Conservation (phyloP, 2,888 invertebrate genomes). For the Nowickia ferox region DNA sequence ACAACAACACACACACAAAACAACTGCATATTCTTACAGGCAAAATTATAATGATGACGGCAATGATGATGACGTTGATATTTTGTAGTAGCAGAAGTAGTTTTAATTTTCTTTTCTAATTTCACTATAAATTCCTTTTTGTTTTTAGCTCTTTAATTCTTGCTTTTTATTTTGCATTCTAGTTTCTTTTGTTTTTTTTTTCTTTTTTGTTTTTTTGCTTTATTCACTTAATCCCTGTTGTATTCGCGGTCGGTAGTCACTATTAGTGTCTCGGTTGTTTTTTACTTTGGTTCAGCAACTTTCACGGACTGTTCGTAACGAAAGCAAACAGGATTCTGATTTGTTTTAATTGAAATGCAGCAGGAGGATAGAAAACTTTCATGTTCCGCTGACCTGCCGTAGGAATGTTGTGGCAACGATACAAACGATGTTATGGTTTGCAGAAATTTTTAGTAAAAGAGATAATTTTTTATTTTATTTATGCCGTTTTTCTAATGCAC, state of each 20-base stretch:
- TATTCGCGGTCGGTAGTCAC: slow-evolving; percentile 61
- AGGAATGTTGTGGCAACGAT: slow-evolving; percentile 63
- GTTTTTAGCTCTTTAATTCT: slow-evolving; percentile 22
- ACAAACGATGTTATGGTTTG: slow-evolving; percentile 36
- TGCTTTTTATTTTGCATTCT: slow-evolving; percentile 26
- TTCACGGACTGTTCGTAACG: slow-evolving; percentile 78
- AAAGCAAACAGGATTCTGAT: slow-evolving; percentile 79
- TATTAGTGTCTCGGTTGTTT: slow-evolving; percentile 38
- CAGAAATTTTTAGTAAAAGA: slow-evolving; percentile 52
- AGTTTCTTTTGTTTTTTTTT: slow-evolving; percentile 61
- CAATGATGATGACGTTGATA: not conserved
- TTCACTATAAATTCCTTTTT: slow-evolving; percentile 29
- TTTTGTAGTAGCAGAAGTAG: slow-evolving; percentile 21
- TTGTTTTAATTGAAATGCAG: slow-evolving; percentile 72
- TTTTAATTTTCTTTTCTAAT: slow-evolving; percentile 53
- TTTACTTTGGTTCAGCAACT: slow-evolving; percentile 46
- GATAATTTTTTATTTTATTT: slow-evolving; percentile 7
- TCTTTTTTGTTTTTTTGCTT: slow-evolving; percentile 71
- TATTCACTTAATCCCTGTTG: slow-evolving; percentile 38
- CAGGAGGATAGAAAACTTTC: slow-evolving; percentile 62
- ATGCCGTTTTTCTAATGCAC: not conserved
- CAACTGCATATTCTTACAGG: not conserved
- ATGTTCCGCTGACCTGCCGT: slow-evolving; percentile 7
- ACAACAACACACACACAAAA: not conserved
- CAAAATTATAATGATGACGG: slow-evolving; percentile 13